Conservation (phyloP, 2,888 invertebrate genomes). For the Alcis repandata region DNA sequence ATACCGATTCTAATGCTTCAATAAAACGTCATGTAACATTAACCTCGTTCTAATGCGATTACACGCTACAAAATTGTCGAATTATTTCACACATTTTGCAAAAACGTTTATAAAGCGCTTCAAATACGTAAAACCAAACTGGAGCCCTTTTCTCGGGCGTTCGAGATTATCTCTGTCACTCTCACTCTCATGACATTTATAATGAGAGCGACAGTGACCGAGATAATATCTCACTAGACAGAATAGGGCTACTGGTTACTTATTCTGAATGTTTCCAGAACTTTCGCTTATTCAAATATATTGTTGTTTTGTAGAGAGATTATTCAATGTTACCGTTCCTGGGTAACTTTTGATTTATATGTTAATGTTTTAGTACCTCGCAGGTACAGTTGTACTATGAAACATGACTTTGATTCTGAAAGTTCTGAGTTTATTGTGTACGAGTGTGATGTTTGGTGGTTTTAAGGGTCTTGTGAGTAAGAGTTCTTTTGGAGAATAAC, state of each 20-base stretch:
- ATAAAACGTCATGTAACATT: conserved; percentile 25
- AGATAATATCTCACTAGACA: no score
- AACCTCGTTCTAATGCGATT: conserved; percentile 36
- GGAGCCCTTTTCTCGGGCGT: no score
- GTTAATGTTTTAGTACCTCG: conserved; percentile 38
- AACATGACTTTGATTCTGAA: neutral
- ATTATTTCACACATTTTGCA: conserved; percentile 13
- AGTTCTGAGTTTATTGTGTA: neutral
- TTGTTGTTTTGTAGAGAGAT: conserved; percentile 53
- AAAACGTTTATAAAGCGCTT: conserved; percentile 26
- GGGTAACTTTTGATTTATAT: conserved; percentile 40
- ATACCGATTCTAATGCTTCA: conserved; percentile 13
- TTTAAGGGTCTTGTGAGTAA: neutral
- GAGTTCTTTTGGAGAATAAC: no score
- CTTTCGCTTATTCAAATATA: conserved; percentile 65
- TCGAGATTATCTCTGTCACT: no score
- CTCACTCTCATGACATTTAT: no score
- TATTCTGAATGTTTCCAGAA: conserved; percentile 36
- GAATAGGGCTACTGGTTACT: no score
- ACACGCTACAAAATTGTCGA: conserved; percentile 28
- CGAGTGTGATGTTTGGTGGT: neutral
- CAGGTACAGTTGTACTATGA: conserved; percentile 29
- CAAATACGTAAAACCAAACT: conserved; percentile 38
- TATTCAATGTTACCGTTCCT: conserved; percentile 54
- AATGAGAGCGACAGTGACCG: no score